Conservation (phyloP, 2,113 vertebrate species). For the Xiphophorus hellerii region DNA sequence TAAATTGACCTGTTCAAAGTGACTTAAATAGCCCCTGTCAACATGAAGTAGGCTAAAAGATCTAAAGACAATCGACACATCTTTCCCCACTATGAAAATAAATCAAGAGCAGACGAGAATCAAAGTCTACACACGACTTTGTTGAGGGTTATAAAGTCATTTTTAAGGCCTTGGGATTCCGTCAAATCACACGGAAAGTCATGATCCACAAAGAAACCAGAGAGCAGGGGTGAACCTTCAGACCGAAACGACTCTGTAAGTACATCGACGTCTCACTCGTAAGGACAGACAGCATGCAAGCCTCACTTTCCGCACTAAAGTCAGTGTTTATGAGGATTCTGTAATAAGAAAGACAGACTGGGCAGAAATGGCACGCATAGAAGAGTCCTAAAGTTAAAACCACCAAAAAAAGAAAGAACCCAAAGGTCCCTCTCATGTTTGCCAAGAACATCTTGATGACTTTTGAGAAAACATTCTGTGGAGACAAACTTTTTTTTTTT, state of each 20-base stretch:
- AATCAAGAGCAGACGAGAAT: no score
- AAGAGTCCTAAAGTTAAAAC: no score
- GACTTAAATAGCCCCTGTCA: neutral
- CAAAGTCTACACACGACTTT: neutral
- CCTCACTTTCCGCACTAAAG: neutral
- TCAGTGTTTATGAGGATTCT: no score
- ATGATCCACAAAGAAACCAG: neutral
- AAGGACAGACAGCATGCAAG: neutral
- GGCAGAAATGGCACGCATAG: no score
- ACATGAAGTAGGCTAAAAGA: neutral
- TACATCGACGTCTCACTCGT: neutral
- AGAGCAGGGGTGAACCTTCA: neutral
- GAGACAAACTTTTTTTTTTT: no score
- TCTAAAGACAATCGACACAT: neutral
- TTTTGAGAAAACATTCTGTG: neutral
- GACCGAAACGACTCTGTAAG: neutral
- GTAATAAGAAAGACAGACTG: no score
- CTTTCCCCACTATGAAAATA: no score
- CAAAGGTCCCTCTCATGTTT: no score
- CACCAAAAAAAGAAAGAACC: no score
- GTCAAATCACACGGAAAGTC: neutral
- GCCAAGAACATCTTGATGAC: neutral
- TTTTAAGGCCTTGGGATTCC: no score
- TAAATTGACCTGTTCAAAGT: neutral
- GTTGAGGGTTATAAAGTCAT: neutral